Evolutionary conservation across 2,888 invertebrate species (phyloP).

Genomic region (Himalopsyche tibetana): DNA sequence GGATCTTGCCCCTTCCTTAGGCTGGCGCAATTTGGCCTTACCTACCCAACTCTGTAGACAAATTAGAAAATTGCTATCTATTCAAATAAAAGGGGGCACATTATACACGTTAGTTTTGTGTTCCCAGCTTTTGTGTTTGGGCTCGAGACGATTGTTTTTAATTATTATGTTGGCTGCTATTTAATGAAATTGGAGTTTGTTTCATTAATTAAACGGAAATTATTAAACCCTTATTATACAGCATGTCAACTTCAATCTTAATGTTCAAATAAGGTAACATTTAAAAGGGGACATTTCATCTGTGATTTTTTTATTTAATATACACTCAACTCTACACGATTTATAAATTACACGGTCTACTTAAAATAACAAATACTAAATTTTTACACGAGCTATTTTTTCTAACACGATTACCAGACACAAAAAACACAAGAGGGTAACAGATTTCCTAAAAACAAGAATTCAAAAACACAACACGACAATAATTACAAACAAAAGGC

Average conservation of each 20-base stretch:
- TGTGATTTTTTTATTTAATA: no score
- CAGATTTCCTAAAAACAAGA: no score
- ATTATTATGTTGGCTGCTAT: constrained; percentile 5
- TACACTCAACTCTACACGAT: no score
- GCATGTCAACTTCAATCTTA: constrained; percentile 18
- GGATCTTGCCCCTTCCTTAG: constrained; percentile 61
- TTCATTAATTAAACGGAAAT: constrained; percentile 8
- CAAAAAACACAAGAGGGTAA: no score
- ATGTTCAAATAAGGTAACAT: background rate
- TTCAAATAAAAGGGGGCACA: constrained; percentile 49
- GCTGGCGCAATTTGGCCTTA: constrained; percentile 55
- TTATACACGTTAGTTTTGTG: constrained; percentile 45
- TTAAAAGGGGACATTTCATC: no score
- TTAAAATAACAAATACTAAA: no score
- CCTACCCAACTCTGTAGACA: constrained; percentile 56
- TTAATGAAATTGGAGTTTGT: background rate
- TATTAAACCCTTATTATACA: constrained; percentile 6
- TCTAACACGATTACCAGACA: no score
- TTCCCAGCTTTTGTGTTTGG: constrained; percentile 13
- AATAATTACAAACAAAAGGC: no score
- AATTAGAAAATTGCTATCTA: constrained; percentile 64
- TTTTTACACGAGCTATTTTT: no score
- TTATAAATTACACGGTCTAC: no score
- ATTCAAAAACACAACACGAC: no score
- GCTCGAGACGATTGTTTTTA: constrained; percentile 21